Percentiles rank a stretch among this genome's conserved stretches.
phyloP scores from a whole-genome alignment of 2,113 vertebrate species.

The Astatotilapia flaviijosephi region DNA sequence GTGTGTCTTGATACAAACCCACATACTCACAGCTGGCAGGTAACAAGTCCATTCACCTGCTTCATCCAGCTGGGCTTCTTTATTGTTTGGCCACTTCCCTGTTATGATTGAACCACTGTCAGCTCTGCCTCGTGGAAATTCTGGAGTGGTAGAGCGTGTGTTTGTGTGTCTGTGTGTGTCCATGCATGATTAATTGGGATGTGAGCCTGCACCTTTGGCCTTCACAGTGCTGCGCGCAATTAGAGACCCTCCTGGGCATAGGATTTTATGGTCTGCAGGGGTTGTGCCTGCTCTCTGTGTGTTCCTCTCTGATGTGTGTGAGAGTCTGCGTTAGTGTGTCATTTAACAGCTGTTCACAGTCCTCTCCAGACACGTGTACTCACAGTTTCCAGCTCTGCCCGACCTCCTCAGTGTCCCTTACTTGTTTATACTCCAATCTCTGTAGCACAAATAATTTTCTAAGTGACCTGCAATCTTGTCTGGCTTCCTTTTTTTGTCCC shows the following conservation, averaged over 20 bases:
- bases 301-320: slow-evolving; percentile 41
- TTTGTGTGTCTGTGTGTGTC: not conserved
- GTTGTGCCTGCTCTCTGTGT: slow-evolving; percentile 46
- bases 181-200: slow-evolving; percentile 35
- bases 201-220: slow-evolving; percentile 25
- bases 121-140: slow-evolving; percentile 27
- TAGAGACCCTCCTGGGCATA: slow-evolving; percentile 37
- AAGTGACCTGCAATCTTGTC: not conserved
- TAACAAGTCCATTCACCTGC: not conserved
- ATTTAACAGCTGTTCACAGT: slow-evolving; percentile 18
- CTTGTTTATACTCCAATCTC: not conserved
- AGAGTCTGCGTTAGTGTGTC: slow-evolving; percentile 4
- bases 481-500: not conserved
- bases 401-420: not conserved
- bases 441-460: not conserved
- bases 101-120: slow-evolving; percentile 29
- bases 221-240: slow-evolving; percentile 29
- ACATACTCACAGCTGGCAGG: slow-evolving; percentile 3
- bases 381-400: slow-evolving; percentile 51
- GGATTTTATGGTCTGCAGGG: slow-evolving; percentile 44
- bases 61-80: slow-evolving; percentile 26
- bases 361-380: slow-evolving; percentile 30
- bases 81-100: slow-evolving; percentile 42
- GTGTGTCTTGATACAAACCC: slow-evolving; percentile 8
- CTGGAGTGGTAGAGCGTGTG: not conserved